These are phyloP conservation scores for Archivesica marissinica DNA, from an alignment of 1,140 invertebrate genomes.

Conservation along the genomic window DNA sequence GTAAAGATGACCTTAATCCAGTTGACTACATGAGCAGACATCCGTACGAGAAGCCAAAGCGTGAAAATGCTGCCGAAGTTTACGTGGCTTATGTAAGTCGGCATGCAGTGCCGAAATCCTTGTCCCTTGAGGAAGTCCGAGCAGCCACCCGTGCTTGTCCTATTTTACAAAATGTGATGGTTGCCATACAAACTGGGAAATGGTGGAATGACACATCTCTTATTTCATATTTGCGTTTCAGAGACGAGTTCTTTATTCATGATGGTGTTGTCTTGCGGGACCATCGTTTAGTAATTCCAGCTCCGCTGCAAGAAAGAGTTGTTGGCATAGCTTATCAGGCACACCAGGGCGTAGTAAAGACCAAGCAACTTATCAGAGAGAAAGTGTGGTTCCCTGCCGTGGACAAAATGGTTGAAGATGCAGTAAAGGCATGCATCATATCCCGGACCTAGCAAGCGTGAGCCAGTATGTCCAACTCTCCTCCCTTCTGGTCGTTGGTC, in stretches of 20 bases:
- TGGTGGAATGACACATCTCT: conserved; percentile 56
- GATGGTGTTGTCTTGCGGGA: conserved; percentile 52
- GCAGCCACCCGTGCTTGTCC: not conserved
- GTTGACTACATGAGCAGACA: conserved; percentile 67
- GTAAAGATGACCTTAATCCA: conserved; percentile 60
- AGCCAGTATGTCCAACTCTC: no score
- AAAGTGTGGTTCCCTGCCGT: conserved; percentile 78
- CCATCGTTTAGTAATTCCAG: conserved; percentile 66
- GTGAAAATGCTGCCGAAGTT: conserved; percentile 53
- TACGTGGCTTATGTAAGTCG: conserved; percentile 60
- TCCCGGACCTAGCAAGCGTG: no score
- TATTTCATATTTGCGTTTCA: conserved; percentile 7
- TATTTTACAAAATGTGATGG: conserved; percentile 45
- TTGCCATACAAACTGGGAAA: conserved; percentile 43
- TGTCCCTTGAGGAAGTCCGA: conserved; percentile 49
- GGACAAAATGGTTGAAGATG: conserved; percentile 71
- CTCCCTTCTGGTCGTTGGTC: conserved; percentile 67
- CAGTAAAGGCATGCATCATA: conserved; percentile 68
- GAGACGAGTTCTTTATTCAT: conserved; percentile 45
- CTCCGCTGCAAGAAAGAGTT: conserved; percentile 53
- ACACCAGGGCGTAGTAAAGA: conserved; percentile 73
- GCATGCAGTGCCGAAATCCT: conserved; percentile 37
- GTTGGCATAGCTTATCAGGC: conserved; percentile 67
- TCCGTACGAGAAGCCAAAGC: conserved; percentile 39
- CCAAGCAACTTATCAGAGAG: conserved; percentile 72